These are phyloP conservation scores for Phrynosoma platyrhinos DNA, from an alignment of 2,113 vertebrate species.

Conservation along the genomic window DNA sequence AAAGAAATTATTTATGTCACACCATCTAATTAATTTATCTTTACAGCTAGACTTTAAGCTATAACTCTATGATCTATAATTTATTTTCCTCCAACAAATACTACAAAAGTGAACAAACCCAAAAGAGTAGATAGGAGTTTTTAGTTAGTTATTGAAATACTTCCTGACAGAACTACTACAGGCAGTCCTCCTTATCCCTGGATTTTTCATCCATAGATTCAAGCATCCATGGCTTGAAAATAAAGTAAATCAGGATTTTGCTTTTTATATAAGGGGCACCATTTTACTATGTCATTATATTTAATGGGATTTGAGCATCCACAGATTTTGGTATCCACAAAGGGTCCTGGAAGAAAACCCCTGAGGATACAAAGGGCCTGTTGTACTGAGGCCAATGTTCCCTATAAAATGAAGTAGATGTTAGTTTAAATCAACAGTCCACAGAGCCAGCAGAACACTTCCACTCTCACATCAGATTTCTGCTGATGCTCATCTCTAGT, in stretches of 20 bases:
- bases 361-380: no score
- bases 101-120: not conserved
- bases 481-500: no score
- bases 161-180: not conserved
- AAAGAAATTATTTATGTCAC: not conserved
- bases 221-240: no score
- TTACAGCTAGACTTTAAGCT: not conserved
- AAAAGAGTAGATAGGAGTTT: no score
- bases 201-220: no score
- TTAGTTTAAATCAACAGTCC: not conserved
- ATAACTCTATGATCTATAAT: not conserved
- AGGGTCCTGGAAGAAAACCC: no score
- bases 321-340: no score
- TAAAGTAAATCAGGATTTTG: no score
- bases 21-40: not conserved
- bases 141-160: not conserved
- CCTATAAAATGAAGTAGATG: not conserved
- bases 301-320: no score
- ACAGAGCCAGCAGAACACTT: not conserved
- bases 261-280: no score
- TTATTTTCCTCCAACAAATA: not conserved
- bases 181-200: no score
- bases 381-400: not conserved
- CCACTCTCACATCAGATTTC: not conserved
- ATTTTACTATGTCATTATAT: no score